Conservation (phyloP, 2,113 vertebrate species). For the Diglossa brunneiventris region DNA sequence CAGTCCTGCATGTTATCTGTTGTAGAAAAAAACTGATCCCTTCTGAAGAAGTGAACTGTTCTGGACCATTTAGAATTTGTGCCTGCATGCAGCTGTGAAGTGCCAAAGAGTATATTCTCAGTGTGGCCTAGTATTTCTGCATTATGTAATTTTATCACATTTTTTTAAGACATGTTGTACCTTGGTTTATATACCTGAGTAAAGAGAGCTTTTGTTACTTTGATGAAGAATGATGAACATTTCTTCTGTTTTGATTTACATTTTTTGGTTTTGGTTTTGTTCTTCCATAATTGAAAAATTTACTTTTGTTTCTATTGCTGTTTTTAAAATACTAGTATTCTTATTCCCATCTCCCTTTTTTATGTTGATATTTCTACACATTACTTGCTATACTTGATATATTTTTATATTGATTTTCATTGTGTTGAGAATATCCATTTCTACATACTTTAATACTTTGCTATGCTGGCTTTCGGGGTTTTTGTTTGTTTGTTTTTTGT, state of each 20-base stretch:
- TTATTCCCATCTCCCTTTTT: neutral
- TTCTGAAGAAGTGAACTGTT: neutral
- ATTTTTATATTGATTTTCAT: neutral
- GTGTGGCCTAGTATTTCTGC: neutral
- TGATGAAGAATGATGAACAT: neutral
- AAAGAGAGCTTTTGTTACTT: neutral
- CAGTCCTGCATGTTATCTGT: neutral
- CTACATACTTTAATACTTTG: neutral
- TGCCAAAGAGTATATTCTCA: neutral
- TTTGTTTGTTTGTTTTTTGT: neutral
- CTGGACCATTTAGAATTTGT: neutral
- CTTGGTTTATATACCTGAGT: neutral
- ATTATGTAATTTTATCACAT: neutral
- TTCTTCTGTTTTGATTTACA: neutral
- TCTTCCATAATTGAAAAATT: neutral
- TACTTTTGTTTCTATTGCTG: neutral
- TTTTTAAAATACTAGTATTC: neutral
- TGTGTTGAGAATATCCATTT: neutral
- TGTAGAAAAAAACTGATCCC: neutral
- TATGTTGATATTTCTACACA: neutral
- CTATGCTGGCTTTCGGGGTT: neutral
- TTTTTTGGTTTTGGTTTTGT: neutral
- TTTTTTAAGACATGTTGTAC: neutral
- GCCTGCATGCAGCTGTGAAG: neutral
- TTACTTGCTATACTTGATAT: neutral